These are phyloP conservation scores for Thecophora atra DNA, from an alignment of 2,888 invertebrate species.

Conservation along the genomic window DNA sequence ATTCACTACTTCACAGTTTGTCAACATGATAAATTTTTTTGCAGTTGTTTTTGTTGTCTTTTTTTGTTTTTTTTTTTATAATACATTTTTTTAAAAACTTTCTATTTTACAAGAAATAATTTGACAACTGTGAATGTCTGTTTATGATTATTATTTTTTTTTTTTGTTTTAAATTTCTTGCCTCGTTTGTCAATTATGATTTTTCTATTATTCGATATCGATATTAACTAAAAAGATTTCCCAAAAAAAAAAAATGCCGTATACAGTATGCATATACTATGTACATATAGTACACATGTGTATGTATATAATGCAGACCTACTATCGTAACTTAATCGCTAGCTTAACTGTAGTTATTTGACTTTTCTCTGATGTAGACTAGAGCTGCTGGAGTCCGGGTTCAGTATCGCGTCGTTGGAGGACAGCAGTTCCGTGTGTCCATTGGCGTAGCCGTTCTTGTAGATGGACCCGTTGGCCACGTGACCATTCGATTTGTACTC, in stretches of 20 bases:
- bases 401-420: conserved; percentile 61
- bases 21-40: no score
- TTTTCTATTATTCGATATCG: background rate
- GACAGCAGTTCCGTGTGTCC: conserved; percentile 52
- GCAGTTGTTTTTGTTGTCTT: background rate
- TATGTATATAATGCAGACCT: conserved; percentile 4
- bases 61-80: background rate
- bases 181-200: conserved; percentile 10
- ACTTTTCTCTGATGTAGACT: conserved; percentile 66
- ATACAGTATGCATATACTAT: conserved; percentile 5
- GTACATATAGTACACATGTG: conserved; percentile 15
- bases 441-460: conserved; percentile 50
- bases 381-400: conserved; percentile 64
- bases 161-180: background rate
- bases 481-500: conserved; percentile 52
- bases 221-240: conserved; percentile 22
- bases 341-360: conserved; percentile 62
- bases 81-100: background rate
- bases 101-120: background rate
- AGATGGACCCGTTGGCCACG: conserved; percentile 45
- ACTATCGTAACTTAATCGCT: conserved; percentile 27
- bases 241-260: background rate
- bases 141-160: background rate
- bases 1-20: no score
- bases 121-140: background rate